Base-by-base conservation (phyloP, 2,797 vertebrate species). In the Crypturellus tataupa region DNA sequence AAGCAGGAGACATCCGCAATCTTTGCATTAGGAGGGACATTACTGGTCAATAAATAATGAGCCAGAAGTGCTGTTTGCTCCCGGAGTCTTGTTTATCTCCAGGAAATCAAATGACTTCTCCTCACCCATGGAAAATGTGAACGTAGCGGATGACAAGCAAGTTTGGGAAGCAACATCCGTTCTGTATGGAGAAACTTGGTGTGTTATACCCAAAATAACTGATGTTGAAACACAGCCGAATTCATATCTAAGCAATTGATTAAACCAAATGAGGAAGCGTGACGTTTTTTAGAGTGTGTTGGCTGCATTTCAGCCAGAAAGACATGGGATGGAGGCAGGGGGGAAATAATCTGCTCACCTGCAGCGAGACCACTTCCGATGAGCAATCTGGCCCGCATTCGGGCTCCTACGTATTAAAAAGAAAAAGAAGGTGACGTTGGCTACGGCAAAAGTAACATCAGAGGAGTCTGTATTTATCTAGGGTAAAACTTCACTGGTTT, bases 41-140 rank as follows among this genome's bases (percentile, higher is more conserved):
- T 44, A 25, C 15, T 27, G 39, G 65, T 51, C 87, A 94, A 93
- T 89, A 93, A 94, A 59, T 78, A 92, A 83, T 25, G 75, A 92
- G 33, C 29, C 69, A 58, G 56, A 76, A 14, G 46, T 70, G 42
- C 76, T 75, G 17, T 42, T 86, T 87, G 35, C 51, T 92, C 53
- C 19, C 33, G 5, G 70, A 90, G 58, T 68, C 62, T 72, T 94
- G 64, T 93, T 95, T 96, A 87, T 80, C 76, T 84, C 60, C 81
- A 65, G 91, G 89, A 62, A 91, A 83, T 96, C 91, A 97, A 92
- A 49, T 95, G 96, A 95, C 91, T 96, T 92, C 80, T 94, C 84
- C 82, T 96, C 89, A 93, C 70, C 59, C 85, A 71, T 31, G 96
- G 96, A 97, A 97, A 97, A 96, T 94, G 47, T 93, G 94, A 93